Conservation (phyloP, 1,140 invertebrate genomes). For the Eriosoma lanigerum region DNA sequence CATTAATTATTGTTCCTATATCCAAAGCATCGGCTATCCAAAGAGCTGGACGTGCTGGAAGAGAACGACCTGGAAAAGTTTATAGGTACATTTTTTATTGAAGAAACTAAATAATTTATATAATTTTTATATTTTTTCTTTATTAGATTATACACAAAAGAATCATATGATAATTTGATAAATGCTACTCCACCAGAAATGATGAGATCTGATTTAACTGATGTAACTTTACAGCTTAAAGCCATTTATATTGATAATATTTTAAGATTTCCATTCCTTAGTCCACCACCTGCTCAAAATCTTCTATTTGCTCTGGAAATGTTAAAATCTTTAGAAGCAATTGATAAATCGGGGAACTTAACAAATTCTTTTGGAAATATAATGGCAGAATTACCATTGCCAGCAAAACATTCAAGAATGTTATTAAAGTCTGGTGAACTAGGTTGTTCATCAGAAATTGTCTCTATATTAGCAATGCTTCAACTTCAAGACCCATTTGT, state of each 20-base stretch:
- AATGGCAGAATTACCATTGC: constrained; percentile 92
- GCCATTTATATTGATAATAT: constrained; percentile 93
- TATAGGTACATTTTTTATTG: constrained; percentile 62
- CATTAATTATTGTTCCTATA: constrained; percentile 79
- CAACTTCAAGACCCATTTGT: constrained; percentile 90
- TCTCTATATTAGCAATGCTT: constrained; percentile 84
- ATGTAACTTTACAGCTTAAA: constrained; percentile 88
- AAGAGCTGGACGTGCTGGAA: constrained; percentile 87
- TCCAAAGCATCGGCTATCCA: constrained; percentile 90
- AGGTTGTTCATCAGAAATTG: constrained; percentile 85
- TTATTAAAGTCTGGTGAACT: constrained; percentile 81
- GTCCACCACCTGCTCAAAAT: constrained; percentile 85
- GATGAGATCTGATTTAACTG: constrained; percentile 82
- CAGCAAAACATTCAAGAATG: constrained; percentile 85
- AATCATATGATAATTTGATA: constrained; percentile 72
- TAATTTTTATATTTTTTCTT: constrained; percentile 30
- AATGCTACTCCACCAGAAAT: constrained; percentile 85
- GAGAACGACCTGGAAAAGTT: constrained; percentile 81
- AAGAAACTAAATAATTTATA: not conserved
- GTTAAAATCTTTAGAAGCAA: constrained; percentile 81
- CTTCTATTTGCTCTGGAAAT: constrained; percentile 84
- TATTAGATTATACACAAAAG: constrained; percentile 75
- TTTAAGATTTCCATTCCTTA: constrained; percentile 79
- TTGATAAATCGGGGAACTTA: constrained; percentile 78
- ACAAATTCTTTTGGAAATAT: constrained; percentile 78